phyloP scores from a whole-genome alignment of 23 tunicate species.

The Ciona savignyi region DNA sequence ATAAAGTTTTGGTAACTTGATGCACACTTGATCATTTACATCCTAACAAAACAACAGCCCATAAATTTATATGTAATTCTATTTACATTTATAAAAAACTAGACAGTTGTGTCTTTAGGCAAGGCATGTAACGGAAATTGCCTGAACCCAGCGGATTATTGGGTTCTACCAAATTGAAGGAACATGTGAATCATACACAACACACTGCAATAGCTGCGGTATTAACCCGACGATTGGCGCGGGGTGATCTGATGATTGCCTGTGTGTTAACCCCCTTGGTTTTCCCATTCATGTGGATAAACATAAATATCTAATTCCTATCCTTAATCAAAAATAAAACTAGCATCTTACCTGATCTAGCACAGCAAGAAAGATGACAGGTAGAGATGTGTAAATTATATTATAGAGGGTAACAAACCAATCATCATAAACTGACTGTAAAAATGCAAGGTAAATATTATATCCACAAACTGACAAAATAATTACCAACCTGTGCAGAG shows the following conservation, averaged over 20 bases:
- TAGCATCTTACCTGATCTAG: slow-evolving; percentile 73
- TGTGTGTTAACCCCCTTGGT: no score
- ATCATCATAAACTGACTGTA: slow-evolving; percentile 76
- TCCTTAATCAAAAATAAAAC: no score
- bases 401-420: slow-evolving; percentile 95
- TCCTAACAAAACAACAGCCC: slow-evolving; percentile 39
- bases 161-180: no score
- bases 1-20: slow-evolving; percentile 72
- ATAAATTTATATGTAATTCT: background rate
- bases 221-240: no score
- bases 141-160: no score
- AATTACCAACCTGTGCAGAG: slow-evolving; percentile 57
- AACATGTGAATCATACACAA: no score
- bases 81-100: background rate
- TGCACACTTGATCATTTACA: slow-evolving; percentile 54
- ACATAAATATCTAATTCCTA: no score
- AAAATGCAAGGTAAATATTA: background rate
- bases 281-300: no score
- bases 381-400: slow-evolving; percentile 84
- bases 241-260: no score
- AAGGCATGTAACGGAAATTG: no score
- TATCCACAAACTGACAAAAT: background rate
- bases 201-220: no score
- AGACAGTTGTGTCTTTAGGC: no score
- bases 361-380: slow-evolving; percentile 64